Conservation (phyloP, 2,797 vertebrate species). For the Poeciliopsis turneri region DNA sequence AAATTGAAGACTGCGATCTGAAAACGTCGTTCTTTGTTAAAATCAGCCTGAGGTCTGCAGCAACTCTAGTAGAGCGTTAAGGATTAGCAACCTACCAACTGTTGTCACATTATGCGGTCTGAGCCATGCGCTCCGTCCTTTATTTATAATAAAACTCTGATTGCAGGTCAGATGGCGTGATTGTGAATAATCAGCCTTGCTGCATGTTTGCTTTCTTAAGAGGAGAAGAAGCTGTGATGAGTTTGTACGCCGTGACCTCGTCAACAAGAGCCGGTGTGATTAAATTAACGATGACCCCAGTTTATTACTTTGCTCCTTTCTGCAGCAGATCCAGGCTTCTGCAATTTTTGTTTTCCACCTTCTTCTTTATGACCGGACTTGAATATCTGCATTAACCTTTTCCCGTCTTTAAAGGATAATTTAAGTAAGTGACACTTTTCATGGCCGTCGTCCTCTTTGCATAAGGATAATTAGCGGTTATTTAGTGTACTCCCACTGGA, state of each 20-base stretch:
- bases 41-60: conserved; percentile 65
- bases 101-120: conserved; percentile 58
- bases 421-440: conserved; percentile 19
- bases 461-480: conserved; percentile 41
- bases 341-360: conserved; percentile 29
- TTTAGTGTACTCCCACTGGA: conserved; percentile 16
- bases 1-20: conserved; percentile 72
- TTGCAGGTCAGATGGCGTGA: conserved; percentile 25
- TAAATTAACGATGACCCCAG: conserved; percentile 57
- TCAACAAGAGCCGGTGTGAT: conserved; percentile 39
- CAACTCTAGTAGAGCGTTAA: conserved; percentile 66
- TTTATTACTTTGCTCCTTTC: conserved; percentile 35
- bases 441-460: conserved; percentile 25
- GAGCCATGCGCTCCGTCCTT: conserved; percentile 18
- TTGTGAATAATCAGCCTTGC: conserved; percentile 31
- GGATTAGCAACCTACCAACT: conserved; percentile 67
- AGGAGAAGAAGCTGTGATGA: conserved; percentile 10
- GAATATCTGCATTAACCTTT: conserved; percentile 1
- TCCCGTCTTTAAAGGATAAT: not conserved
- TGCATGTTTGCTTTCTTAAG: conserved; percentile 12
- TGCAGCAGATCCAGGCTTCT: conserved; percentile 1
- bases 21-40: conserved; percentile 75
- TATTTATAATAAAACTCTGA: conserved; percentile 37
- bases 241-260: conserved; percentile 32
- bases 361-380: conserved; percentile 6